These are phyloP conservation scores for Grapholita molesta DNA, from an alignment of 1,140 invertebrate species.

Conservation along the genomic window DNA sequence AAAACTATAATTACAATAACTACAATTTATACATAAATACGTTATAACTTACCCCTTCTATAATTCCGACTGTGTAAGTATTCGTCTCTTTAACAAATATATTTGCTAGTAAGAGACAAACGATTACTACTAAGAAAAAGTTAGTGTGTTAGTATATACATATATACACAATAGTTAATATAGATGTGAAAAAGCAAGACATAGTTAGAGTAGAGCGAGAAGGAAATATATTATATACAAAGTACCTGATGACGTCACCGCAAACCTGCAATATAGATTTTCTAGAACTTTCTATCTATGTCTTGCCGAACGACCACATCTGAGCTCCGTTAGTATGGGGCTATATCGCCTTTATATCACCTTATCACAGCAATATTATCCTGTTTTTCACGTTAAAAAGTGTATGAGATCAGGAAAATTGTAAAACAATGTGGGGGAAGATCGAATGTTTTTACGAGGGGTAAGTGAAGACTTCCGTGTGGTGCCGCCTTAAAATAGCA, in stretches of 20 bases:
- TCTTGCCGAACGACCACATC: slow-evolving; percentile 74
- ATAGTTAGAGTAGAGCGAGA: slow-evolving; percentile 53
- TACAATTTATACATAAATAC: not conserved
- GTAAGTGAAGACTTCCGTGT: too few species aligned
- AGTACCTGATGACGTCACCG: slow-evolving; percentile 54
- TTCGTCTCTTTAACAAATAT: not conserved
- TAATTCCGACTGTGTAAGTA: not conserved
- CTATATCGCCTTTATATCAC: not conserved
- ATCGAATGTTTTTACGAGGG: too few species aligned
- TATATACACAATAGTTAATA: slow-evolving; percentile 14
- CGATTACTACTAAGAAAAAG: slow-evolving; percentile 12
- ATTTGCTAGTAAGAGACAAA: slow-evolving; percentile 2
- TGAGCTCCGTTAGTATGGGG: slow-evolving; percentile 59
- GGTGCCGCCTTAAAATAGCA: too few species aligned
- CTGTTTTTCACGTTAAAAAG: too few species aligned
- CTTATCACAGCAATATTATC: not conserved
- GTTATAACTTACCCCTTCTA: too few species aligned
- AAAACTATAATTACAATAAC: not conserved
- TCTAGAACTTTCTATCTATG: slow-evolving; percentile 59
- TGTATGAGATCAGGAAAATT: too few species aligned
- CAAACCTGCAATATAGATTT: slow-evolving; percentile 24
- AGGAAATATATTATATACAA: slow-evolving; percentile 45
- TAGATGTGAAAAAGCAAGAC: slow-evolving; percentile 71
- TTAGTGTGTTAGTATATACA: slow-evolving; percentile 38
- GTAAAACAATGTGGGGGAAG: too few species aligned